phyloP scores from a whole-genome alignment of 2,797 vertebrate genomes.

The Lepidocolaptes lacrymiger region DNA sequence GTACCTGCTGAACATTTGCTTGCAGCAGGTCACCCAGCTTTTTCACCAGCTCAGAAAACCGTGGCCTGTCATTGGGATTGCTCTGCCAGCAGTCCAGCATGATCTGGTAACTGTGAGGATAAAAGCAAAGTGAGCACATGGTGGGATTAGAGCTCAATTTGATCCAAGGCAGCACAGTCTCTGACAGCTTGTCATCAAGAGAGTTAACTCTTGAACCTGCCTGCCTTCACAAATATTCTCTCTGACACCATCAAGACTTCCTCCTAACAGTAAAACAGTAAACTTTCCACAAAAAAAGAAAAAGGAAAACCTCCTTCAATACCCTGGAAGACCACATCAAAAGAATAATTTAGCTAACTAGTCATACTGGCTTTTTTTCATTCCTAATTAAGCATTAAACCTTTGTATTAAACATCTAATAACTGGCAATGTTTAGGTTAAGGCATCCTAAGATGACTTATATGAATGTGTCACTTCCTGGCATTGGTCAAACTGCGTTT shows the following conservation, averaged over 20 bases:
- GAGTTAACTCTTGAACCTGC: not conserved
- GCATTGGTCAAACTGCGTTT: slow-evolving; percentile 10
- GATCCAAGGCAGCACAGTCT: rapidly evolving
- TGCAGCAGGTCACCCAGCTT: slow-evolving; percentile 91
- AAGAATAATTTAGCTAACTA: not conserved
- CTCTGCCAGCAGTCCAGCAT: slow-evolving; percentile 93
- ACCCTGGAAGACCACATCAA: not conserved
- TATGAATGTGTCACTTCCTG: slow-evolving; percentile 65
- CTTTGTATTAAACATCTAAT: slow-evolving; percentile 41
- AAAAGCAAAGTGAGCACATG: not conserved
- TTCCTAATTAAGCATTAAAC: slow-evolving; percentile 37
- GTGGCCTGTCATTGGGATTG: slow-evolving; percentile 84
- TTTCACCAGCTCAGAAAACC: slow-evolving; percentile 87
- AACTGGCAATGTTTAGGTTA: slow-evolving; percentile 52
- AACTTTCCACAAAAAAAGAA: not conserved
- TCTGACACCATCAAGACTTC: rapidly evolving
- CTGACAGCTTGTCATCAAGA: rapidly evolving
- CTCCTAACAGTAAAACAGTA: not conserved
- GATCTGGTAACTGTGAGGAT: slow-evolving; percentile 85
- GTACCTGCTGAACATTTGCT: slow-evolving; percentile 88
- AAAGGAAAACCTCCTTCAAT: not conserved
- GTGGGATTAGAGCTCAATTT: not conserved
- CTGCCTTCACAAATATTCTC: not conserved
- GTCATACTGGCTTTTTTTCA: slow-evolving; percentile 1
- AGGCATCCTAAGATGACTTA: slow-evolving; percentile 60